A percentile compares a stretch with the other conserved stretches of the same genome.
phyloP scores from a whole-genome alignment of 2,797 vertebrate genomes.

The Squalus acanthias region DNA sequence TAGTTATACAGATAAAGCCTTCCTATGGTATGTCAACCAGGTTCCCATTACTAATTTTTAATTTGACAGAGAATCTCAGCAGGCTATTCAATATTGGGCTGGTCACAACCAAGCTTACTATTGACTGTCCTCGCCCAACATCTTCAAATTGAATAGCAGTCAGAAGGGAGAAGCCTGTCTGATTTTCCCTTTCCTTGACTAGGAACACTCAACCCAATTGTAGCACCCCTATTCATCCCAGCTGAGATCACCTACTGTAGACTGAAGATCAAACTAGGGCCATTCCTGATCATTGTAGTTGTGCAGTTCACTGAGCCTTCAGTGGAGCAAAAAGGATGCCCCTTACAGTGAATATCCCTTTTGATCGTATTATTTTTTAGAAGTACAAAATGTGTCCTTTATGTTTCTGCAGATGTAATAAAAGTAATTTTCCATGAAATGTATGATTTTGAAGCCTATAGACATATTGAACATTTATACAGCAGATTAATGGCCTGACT shows the following conservation, averaged over 20 bases:
- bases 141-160: neutral
- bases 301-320: neutral
- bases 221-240: neutral
- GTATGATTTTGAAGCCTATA: neutral
- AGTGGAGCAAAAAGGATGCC: neutral
- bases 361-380: neutral
- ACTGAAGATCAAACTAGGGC: neutral
- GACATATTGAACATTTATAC: neutral
- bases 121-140: neutral
- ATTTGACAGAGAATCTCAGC: neutral
- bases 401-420: neutral
- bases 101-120: neutral
- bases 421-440: neutral
- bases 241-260: neutral
- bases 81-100: neutral
- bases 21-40: neutral
- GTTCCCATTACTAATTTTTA: neutral
- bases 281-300: neutral
- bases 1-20: neutral
- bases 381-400: neutral
- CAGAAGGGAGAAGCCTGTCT: neutral
- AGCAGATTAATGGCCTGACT: neutral
- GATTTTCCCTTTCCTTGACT: neutral
- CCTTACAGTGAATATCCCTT: neutral
- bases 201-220: neutral